phyloP scores from a whole-genome alignment of 2,888 invertebrate species.

The Euproctis similis region DNA sequence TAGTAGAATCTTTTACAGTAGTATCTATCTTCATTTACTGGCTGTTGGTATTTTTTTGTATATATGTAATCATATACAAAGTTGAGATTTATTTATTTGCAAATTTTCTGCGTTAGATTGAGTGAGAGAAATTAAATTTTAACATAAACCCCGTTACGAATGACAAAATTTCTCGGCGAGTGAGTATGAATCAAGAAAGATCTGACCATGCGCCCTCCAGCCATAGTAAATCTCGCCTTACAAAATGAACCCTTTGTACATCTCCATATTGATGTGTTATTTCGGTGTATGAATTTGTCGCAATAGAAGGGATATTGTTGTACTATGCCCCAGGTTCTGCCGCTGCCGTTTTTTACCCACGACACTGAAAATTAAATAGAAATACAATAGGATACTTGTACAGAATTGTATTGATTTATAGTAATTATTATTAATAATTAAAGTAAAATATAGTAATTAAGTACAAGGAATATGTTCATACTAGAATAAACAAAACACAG shows the following conservation, averaged over 20 bases:
- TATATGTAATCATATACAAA: no score
- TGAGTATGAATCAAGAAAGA: constrained; percentile 15
- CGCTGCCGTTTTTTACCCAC: constrained; percentile 1
- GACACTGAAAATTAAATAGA: constrained; percentile 2
- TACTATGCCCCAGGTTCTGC: constrained; percentile 1
- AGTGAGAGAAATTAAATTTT: constrained; percentile 5
- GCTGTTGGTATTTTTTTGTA: no score
- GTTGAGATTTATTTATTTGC: no score
- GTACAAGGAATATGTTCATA: no score
- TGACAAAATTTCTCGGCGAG: constrained; percentile 8
- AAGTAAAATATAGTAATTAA: no score
- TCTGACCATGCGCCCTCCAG: constrained; percentile 1
- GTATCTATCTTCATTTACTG: no score
- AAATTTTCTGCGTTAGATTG: no score
- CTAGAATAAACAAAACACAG: no score
- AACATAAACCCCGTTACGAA: constrained; percentile 14
- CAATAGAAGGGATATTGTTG: constrained; percentile 2
- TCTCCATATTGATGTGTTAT: constrained; percentile 1
- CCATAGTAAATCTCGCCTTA: constrained; percentile 1
- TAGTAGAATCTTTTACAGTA: no score
- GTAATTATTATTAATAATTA: no score
- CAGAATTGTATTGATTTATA: no score
- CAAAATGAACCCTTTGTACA: constrained; percentile 2
- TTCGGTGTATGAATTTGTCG: constrained; percentile 1
- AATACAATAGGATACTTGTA: no score